A percentile compares a stretch with the other conserved stretches of the same genome.
These are phyloP conservation scores for Paramuricea clavata DNA, from an alignment of 92 coral and sea anemone species.

Conservation along the genomic window DNA sequence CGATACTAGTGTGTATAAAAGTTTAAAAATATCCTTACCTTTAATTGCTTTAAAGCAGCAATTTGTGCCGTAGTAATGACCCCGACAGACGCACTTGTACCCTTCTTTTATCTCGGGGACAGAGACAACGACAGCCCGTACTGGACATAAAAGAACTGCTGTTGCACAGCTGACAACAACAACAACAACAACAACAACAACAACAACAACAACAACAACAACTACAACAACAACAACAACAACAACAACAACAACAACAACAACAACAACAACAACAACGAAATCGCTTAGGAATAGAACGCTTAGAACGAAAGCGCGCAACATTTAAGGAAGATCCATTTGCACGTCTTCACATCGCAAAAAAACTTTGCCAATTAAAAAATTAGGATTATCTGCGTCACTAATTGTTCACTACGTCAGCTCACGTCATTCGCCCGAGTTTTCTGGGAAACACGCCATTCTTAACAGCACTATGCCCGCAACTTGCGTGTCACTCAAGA, in stretches of 20 bases:
- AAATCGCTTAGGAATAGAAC: background rate
- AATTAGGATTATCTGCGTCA: background rate
- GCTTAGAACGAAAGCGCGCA: background rate
- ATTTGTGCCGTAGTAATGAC: background rate
- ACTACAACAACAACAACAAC: too few species aligned
- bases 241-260: too few species aligned
- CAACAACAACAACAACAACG: too few species aligned
- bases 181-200: too few species aligned
- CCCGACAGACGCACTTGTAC: background rate
- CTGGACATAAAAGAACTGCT: background rate
- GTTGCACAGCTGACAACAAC: background rate
- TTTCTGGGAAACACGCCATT: background rate
- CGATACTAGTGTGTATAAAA: too few species aligned
- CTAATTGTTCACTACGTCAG: background rate
- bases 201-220: too few species aligned
- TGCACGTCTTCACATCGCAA: background rate
- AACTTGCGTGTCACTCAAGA: too few species aligned
- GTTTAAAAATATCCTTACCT: background rate
- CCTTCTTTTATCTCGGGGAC: background rate
- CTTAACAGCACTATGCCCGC: too few species aligned
- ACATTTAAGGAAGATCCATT: background rate
- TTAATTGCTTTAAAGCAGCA: background rate
- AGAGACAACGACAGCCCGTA: background rate
- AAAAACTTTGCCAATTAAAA: background rate
- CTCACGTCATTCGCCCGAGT: background rate